Percentiles rank a stretch among this genome's conserved stretches.
phyloP scores from a whole-genome alignment of 2,797 vertebrate genomes.

The Artibeus lituratus region DNA sequence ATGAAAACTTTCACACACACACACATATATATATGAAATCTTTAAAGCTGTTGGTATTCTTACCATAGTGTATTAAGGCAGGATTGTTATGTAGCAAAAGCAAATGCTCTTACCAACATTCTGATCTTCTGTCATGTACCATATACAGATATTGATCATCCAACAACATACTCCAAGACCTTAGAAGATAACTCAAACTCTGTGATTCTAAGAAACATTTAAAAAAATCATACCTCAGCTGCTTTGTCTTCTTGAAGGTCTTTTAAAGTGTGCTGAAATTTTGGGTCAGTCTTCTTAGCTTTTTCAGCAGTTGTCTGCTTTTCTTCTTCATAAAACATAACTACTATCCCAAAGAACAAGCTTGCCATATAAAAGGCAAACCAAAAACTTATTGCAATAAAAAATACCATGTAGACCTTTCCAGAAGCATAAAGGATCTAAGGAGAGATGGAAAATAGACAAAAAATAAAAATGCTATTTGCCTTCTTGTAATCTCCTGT shows the following conservation, averaged over 20 bases:
- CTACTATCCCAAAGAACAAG: conserved; percentile 91
- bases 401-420: conserved; percentile 92
- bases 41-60: not conserved
- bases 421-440: conserved; percentile 90
- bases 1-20: not conserved
- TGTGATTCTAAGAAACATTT: not conserved
- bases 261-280: conserved; percentile 84
- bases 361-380: conserved; percentile 93
- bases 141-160: not conserved
- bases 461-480: conserved; percentile 13
- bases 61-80: not conserved
- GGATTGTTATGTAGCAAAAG: not conserved
- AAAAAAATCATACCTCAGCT: conserved; percentile 82
- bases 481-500: not conserved
- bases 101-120: not conserved
- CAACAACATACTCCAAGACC: not conserved
- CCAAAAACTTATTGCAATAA: conserved; percentile 91
- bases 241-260: conserved; percentile 85
- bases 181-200: not conserved
- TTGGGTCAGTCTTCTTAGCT: conserved; percentile 81
- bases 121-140: not conserved
- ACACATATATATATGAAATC: not conserved
- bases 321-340: conserved; percentile 91
- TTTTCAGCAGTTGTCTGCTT: conserved; percentile 86
- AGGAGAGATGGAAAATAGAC: not conserved